Evolutionary conservation across 2,888 invertebrate species (phyloP).

Genomic region (Hydroisotoma schaefferi): DNA sequence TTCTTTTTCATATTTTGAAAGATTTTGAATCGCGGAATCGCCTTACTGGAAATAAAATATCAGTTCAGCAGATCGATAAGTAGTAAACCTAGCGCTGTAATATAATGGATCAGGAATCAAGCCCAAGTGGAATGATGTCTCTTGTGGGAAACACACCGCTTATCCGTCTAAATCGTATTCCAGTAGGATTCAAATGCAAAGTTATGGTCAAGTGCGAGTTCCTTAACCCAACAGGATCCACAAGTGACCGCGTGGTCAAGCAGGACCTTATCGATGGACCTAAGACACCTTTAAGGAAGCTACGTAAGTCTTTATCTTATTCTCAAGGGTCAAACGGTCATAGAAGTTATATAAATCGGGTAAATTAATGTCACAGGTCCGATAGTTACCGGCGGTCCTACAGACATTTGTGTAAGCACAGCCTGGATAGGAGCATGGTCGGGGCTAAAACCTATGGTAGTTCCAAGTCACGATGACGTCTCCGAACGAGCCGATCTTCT

Average conservation of each 20-base stretch:
- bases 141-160: conserved; percentile 19
- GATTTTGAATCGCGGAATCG: too few relatives aligned
- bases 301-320: too few relatives aligned
- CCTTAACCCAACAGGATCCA: conserved; percentile 18
- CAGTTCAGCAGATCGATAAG: too few relatives aligned
- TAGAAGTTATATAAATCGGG: too few relatives aligned
- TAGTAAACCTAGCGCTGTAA: too few relatives aligned
- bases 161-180: conserved; percentile 9
- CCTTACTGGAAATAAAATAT: too few relatives aligned
- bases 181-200: conserved; percentile 7
- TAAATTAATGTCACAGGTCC: not conserved
- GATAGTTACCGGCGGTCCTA: not conserved
- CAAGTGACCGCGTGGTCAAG: conserved; percentile 12
- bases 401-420: not conserved
- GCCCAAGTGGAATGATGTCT: not conserved
- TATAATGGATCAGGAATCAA: too few relatives aligned
- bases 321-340: too few relatives aligned
- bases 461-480: not conserved
- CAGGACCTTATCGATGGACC: not conserved
- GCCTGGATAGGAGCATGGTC: not conserved
- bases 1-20: too few relatives aligned
- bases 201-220: conserved; percentile 19
- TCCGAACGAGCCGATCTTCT: not conserved
- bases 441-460: not conserved
- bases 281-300: not conserved